phyloP scores from a whole-genome alignment of 2,797 vertebrate genomes.

The Cygnus olor region DNA sequence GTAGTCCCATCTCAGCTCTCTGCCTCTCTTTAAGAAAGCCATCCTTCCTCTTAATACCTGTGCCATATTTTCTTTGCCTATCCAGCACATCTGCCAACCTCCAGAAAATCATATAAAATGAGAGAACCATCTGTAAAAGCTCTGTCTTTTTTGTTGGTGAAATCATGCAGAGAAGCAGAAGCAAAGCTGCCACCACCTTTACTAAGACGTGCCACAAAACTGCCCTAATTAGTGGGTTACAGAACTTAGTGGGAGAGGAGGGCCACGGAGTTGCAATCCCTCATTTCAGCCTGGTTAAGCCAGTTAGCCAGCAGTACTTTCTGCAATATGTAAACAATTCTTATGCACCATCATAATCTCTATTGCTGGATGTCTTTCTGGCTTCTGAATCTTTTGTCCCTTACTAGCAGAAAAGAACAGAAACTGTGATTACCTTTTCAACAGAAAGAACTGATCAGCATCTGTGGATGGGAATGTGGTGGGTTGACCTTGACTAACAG shows the following conservation, averaged over 20 bases:
- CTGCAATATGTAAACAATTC: background rate
- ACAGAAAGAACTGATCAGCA: background rate
- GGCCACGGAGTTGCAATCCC: background rate
- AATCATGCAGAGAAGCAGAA: background rate
- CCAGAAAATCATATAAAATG: no score
- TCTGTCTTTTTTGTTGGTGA: background rate
- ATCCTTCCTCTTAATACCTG: background rate
- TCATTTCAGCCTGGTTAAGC: background rate
- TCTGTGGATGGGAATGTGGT: background rate
- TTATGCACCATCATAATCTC: background rate
- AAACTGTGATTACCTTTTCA: background rate
- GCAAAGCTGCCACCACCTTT: background rate
- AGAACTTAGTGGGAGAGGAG: background rate
- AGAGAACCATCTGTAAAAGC: background rate
- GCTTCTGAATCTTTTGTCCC: background rate
- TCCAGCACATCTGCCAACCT: background rate
- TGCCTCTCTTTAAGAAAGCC: background rate
- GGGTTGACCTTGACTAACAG: background rate
- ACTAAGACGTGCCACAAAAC: background rate
- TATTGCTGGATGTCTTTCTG: background rate
- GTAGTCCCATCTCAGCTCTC: background rate
- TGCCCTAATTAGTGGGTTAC: background rate
- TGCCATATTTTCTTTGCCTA: background rate
- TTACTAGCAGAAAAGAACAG: background rate
- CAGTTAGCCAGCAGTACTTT: no score